Base-by-base conservation (phyloP, 2,797 vertebrate genomes). In the Hafferia zeledoni region DNA sequence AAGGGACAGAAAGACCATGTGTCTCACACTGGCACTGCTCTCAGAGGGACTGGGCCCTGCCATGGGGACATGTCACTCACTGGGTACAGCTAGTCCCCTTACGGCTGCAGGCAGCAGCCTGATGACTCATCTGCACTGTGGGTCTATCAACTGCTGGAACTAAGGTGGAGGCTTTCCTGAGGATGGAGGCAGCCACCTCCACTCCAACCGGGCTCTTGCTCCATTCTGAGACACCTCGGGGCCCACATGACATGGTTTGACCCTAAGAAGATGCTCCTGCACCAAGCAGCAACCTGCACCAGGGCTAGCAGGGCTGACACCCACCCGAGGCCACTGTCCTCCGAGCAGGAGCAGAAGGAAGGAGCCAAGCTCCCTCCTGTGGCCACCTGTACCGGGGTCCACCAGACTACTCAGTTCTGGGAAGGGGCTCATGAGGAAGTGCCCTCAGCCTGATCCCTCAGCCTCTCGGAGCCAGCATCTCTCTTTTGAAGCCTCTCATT, bases 281-380 rank as follows among this genome's bases (percentile, higher is more conserved):
- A 27, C 39, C 67, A 4, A 35, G 47, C 57, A 79, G 57, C 49
- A 37, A 5, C 70, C 44, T 5, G 1, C 17, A 17, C 2, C 49
- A 5, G n/a, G 20, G 24, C 53, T 47, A 47, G 47, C 0, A 1
- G 3, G 69, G 56, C 70, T 43, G 55, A 28, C 33, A 13, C 64
- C 47, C 39, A 55, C 7, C 23, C 12, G 22, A 22, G 27, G 27
- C 60, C 47, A 1, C 65, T 11, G 30, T 60, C 20, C 55, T 63
- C 31, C 0, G 7, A 70, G 69, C 31, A 25, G 57, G 23, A 89
- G 43, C 28, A 35, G 72, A 86, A 86, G 78, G 68, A 92, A 87
- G 93, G 82, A 89, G 90, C 65, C 83, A 88, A 89, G 96, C 96
- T 96, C 96, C 96, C 96, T 96, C 96, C 94, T 96, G 96, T 96